phyloP scores from a whole-genome alignment of 2,888 invertebrate species.

The Tillus elongatus region DNA sequence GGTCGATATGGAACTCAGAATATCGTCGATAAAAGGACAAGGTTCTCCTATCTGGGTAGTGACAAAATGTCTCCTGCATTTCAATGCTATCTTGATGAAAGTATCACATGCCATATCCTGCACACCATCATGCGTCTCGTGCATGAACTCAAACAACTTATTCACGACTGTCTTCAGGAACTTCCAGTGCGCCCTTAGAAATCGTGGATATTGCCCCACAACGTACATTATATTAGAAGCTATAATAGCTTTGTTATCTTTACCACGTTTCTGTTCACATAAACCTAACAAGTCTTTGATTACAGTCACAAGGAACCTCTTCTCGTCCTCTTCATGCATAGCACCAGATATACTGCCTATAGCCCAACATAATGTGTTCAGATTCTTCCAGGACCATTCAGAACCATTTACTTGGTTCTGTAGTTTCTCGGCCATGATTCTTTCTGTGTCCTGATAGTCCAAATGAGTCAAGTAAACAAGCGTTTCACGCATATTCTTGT shows the following conservation, averaged over 20 bases:
- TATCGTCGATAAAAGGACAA: constrained; percentile 98
- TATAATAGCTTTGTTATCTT: constrained; percentile 99
- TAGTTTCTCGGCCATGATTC: constrained; percentile 97
- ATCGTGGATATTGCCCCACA: constrained; percentile 98
- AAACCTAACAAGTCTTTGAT: constrained; percentile 95
- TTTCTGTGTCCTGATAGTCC: constrained; percentile 94
- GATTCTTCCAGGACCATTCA: constrained; percentile 99
- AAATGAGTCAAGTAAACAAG: constrained; percentile 97
- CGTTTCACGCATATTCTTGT: constrained; percentile 98
- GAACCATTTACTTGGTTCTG: constrained; percentile 96
- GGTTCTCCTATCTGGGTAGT: constrained; percentile 92
- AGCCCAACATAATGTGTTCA: constrained; percentile 99
- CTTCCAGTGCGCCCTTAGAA: constrained; percentile 98
- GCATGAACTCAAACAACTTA: constrained; percentile 99
- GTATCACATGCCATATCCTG: constrained; percentile 99
- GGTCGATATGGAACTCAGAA: constrained; percentile 87
- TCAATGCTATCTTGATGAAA: constrained; percentile 98
- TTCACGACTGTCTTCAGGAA: constrained; percentile 99
- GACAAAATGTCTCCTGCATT: constrained; percentile 96
- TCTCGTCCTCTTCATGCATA: constrained; percentile 99
- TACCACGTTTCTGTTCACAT: constrained; percentile 96
- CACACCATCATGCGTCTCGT: constrained; percentile 99
- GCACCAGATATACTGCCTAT: constrained; percentile 88
- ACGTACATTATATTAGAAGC: constrained; percentile 99
- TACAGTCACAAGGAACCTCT: constrained; percentile 95